A percentile compares a stretch with the other conserved stretches of the same genome.
These are phyloP conservation scores for Tiaroga cobitis DNA, from an alignment of 2,797 vertebrate genomes.

Conservation along the genomic window DNA sequence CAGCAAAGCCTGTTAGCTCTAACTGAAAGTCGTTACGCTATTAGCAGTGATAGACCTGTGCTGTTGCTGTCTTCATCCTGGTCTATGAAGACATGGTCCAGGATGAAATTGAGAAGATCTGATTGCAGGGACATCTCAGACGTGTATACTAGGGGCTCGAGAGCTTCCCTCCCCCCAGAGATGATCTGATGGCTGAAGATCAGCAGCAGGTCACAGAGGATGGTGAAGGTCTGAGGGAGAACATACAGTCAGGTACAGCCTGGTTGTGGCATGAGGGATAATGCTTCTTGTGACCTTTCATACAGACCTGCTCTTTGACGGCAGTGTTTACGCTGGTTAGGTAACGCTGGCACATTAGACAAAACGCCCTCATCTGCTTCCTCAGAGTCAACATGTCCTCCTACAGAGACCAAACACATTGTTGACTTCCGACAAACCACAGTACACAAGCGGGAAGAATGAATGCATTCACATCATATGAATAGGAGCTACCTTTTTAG, in stretches of 20 bases:
- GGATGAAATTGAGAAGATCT: constrained; percentile 95
- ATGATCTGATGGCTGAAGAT: constrained; percentile 99
- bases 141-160: constrained; percentile 93
- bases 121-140: constrained; percentile 93
- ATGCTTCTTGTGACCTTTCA: constrained; percentile 24
- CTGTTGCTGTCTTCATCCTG: constrained; percentile 97
- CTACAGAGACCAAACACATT: constrained; percentile 70
- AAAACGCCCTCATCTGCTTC: constrained; percentile 99
- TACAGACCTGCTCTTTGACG: constrained; percentile 96
- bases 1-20: constrained; percentile 15
- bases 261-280: neutral
- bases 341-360: constrained; percentile 99
- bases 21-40: neutral
- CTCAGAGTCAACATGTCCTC: constrained; percentile 93
- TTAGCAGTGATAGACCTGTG: constrained; percentile 73
- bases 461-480: neutral
- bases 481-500: constrained; percentile 85
- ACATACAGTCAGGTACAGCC: constrained; percentile 8
- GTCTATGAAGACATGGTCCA: constrained; percentile 99
- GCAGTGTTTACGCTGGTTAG: constrained; percentile 98
- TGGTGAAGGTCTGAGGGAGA: constrained; percentile 90
- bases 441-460: constrained; percentile 3
- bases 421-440: constrained; percentile 31
- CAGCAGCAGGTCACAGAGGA: constrained; percentile 96
- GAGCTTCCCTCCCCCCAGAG: constrained; percentile 91